Conservation (phyloP, 1,140 invertebrate genomes). For the Drosophila pandora region DNA sequence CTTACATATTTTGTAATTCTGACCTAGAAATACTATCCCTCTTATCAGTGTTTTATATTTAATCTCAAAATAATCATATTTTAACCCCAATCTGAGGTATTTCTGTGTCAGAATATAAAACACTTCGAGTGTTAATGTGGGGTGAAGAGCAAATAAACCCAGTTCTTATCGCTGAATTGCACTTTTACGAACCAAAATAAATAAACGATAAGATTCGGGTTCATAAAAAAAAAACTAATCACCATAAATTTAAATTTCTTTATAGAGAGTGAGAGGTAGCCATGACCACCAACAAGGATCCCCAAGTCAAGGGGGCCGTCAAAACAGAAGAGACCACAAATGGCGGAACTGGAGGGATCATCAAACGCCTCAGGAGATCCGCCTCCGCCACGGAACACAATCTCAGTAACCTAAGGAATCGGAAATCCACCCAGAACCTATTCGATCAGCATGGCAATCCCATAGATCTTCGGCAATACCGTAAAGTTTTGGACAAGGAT, state of each 20-base stretch:
- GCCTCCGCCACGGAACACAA: slow-evolving; percentile 78
- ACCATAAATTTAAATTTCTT: slow-evolving; percentile 9
- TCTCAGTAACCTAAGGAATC: slow-evolving; percentile 68
- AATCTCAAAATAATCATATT: neutral
- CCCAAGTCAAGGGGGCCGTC: slow-evolving; percentile 49
- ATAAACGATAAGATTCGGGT: slow-evolving; percentile 37
- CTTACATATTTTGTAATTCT: neutral
- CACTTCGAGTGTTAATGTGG: slow-evolving; percentile 10
- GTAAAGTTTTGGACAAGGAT: slow-evolving; percentile 77
- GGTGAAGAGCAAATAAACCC: neutral
- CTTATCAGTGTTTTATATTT: slow-evolving; percentile 14
- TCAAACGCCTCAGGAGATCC: slow-evolving; percentile 70
- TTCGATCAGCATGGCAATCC: slow-evolving; percentile 78
- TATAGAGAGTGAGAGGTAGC: slow-evolving; percentile 1
- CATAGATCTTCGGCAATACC: slow-evolving; percentile 76
- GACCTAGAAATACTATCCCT: slow-evolving; percentile 3
- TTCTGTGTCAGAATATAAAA: slow-evolving; percentile 25
- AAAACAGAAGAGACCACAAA: slow-evolving; percentile 49
- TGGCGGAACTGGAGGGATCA: slow-evolving; percentile 64
- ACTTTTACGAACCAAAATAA: slow-evolving; percentile 17
- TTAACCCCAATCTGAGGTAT: slow-evolving; percentile 21
- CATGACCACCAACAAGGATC: slow-evolving; percentile 69
- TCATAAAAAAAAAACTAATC: slow-evolving; percentile 22
- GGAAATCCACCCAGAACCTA: slow-evolving; percentile 71
- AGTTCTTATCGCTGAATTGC: slow-evolving; percentile 24